These are phyloP conservation scores for Halcyon badia DNA, from an alignment of 2,797 vertebrate genomes.

Conservation along the genomic window DNA sequence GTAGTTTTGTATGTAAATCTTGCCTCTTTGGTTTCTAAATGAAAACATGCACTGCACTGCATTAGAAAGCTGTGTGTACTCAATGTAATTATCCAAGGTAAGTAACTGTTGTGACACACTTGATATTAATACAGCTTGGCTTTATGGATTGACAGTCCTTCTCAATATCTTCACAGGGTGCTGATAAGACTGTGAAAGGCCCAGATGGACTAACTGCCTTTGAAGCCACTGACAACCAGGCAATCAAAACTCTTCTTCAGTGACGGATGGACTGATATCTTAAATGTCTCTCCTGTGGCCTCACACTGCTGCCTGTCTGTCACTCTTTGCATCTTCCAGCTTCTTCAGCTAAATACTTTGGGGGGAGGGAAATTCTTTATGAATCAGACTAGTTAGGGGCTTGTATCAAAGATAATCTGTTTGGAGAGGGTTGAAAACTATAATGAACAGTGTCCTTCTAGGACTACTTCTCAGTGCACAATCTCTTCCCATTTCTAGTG, in stretches of 20 bases:
- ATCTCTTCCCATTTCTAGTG: constrained; percentile 72
- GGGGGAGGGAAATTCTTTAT: constrained; percentile 77
- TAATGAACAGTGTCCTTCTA: constrained; percentile 50
- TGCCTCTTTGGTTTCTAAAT: background rate
- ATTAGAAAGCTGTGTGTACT: background rate
- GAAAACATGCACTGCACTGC: background rate
- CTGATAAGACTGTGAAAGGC: constrained; percentile 86
- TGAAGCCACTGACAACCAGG: constrained; percentile 87
- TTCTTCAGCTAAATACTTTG: constrained; percentile 84
- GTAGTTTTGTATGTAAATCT: background rate
- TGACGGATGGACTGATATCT: constrained; percentile 79
- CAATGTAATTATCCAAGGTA: background rate
- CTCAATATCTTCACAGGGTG: constrained; percentile 78
- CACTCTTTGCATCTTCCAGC: constrained; percentile 84
- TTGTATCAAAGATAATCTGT: constrained; percentile 50
- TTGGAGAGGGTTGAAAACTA: constrained; percentile 49
- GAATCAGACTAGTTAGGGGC: constrained; percentile 73
- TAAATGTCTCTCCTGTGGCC: constrained; percentile 83
- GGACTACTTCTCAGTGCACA: constrained; percentile 69
- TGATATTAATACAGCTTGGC: background rate
- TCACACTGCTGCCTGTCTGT: constrained; percentile 87
- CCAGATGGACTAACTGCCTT: constrained; percentile 86
- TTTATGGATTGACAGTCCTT: constrained; percentile 29
- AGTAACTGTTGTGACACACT: background rate
- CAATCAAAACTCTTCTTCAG: constrained; percentile 87